These are phyloP conservation scores for Drosophila falleni DNA, from an alignment of 2,888 invertebrate genomes.

Conservation along the genomic window DNA sequence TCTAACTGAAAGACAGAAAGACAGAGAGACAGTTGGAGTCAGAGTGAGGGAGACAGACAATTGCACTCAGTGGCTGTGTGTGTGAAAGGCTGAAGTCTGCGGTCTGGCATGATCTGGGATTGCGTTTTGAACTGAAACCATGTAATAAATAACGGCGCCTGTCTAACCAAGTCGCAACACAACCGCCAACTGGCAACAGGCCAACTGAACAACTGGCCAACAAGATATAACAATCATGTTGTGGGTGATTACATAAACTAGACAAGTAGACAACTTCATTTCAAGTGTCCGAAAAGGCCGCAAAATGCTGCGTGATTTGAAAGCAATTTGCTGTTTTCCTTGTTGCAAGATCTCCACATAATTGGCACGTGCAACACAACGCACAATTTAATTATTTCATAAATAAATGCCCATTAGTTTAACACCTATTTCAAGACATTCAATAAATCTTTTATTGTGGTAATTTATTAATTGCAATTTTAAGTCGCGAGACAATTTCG, in stretches of 20 bases:
- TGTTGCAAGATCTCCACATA: slow-evolving; percentile 2
- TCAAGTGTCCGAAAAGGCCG: slow-evolving; percentile 18
- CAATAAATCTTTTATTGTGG: slow-evolving; percentile 17
- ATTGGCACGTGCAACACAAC: slow-evolving; percentile 43
- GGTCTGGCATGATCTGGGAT: slow-evolving; percentile 23
- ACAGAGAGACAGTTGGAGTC: slow-evolving; percentile 14
- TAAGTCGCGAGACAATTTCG: slow-evolving; percentile 38
- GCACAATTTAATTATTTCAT: slow-evolving; percentile 22
- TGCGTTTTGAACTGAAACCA: slow-evolving; percentile 41
- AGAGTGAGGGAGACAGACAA: slow-evolving; percentile 18
- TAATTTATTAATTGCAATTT: slow-evolving; percentile 72
- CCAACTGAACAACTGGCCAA: slow-evolving; percentile 17
- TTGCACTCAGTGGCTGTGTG: slow-evolving; percentile 25
- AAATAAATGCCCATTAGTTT: slow-evolving; percentile 15
- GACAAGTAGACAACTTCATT: slow-evolving; percentile 73
- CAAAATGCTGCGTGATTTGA: slow-evolving; percentile 54
- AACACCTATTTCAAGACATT: slow-evolving; percentile 33
- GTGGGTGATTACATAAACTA: slow-evolving; percentile 78
- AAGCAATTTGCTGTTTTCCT: slow-evolving; percentile 73
- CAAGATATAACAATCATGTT: slow-evolving; percentile 73
- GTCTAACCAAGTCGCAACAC: slow-evolving; percentile 26
- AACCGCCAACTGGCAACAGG: slow-evolving; percentile 16
- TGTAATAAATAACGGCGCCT: slow-evolving; percentile 60
- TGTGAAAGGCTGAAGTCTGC: slow-evolving; percentile 48
- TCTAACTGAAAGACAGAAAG: slow-evolving; percentile 36